These are phyloP conservation scores for Callocephalon fimbriatum DNA, from an alignment of 2,113 vertebrate species.

Conservation along the genomic window DNA sequence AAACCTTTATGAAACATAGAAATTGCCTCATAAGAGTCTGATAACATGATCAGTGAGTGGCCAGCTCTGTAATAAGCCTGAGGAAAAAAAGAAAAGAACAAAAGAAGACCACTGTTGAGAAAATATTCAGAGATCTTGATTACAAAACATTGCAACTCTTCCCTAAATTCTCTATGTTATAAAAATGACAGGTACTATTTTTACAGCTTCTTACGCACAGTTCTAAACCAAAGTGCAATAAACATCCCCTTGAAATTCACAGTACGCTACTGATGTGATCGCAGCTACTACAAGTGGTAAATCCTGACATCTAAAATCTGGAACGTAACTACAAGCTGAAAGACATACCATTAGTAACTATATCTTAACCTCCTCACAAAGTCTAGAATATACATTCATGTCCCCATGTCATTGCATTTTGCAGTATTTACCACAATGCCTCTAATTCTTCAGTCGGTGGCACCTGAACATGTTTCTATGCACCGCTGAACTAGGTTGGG, in stretches of 20 bases:
- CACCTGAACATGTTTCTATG: neutral
- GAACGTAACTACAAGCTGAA: neutral
- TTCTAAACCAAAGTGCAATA: neutral
- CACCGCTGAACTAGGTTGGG: neutral
- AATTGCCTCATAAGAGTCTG: conserved; percentile 27
- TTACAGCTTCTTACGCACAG: neutral
- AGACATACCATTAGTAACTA: neutral
- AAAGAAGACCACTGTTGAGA: neutral
- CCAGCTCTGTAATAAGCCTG: conserved; percentile 82
- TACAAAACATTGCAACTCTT: neutral
- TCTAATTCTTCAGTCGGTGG: neutral
- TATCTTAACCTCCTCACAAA: neutral
- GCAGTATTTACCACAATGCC: neutral
- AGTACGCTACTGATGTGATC: neutral
- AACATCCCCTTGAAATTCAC: neutral
- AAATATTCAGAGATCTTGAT: neutral
- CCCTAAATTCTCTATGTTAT: neutral
- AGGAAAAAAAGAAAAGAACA: neutral
- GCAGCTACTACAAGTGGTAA: neutral
- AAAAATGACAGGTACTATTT: neutral
- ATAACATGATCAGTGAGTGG: conserved; percentile 65
- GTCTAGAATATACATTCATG: neutral
- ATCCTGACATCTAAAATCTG: neutral
- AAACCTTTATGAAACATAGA: conserved; percentile 74
- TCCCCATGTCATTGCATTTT: neutral